A percentile compares a stretch with the other conserved stretches of the same genome.
phyloP scores from a whole-genome alignment of 2,113 vertebrate genomes.

The Mormoops blainvillei region DNA sequence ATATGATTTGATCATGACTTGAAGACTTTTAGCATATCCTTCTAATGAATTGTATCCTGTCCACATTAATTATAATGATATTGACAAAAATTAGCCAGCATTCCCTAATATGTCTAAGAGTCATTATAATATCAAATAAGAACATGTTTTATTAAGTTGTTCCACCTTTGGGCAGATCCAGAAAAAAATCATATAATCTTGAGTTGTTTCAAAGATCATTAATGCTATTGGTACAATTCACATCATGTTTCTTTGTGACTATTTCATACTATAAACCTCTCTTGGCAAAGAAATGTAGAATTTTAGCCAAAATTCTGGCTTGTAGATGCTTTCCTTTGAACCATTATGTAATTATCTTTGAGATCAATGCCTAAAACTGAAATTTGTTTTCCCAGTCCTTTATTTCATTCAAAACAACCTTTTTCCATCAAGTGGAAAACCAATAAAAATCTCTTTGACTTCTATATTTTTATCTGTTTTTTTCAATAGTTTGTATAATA shows the following conservation, averaged over 20 bases:
- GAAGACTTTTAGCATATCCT: background rate
- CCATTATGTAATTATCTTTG: background rate
- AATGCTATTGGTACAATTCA: background rate
- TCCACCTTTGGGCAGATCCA: background rate
- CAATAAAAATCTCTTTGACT: background rate
- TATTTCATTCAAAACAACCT: background rate
- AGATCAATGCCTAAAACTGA: background rate
- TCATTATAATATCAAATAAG: background rate
- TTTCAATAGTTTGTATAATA: background rate
- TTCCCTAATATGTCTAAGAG: background rate
- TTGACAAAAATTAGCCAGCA: background rate
- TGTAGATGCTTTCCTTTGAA: background rate
- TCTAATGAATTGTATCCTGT: background rate
- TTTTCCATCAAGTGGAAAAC: background rate
- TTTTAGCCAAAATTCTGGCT: background rate
- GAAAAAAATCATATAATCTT: background rate
- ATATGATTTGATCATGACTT: background rate
- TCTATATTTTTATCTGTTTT: background rate
- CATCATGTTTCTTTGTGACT: background rate
- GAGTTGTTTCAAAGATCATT: background rate
- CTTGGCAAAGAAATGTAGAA: background rate
- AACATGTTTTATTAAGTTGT: background rate
- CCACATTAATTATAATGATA: background rate
- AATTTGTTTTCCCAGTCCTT: background rate
- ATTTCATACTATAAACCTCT: background rate